Base-by-base conservation (phyloP, 2,113 vertebrate species). In the Chloropsis cyanopogon region DNA sequence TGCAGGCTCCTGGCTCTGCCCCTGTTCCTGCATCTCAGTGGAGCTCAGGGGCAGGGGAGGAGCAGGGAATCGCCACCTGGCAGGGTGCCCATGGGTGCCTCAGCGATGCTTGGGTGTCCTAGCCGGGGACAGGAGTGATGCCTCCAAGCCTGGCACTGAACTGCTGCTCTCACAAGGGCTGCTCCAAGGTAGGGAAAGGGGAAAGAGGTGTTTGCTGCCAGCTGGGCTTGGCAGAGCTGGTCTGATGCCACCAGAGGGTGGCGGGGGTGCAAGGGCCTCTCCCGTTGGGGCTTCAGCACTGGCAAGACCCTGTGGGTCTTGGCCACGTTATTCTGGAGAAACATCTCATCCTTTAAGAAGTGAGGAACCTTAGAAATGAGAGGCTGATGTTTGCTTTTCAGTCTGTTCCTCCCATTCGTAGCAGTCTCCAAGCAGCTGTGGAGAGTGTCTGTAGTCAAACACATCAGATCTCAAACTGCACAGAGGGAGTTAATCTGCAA, bases 381-480 rank as follows among this genome's bases (percentile, higher is more conserved):
- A 64, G 29, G 29, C 33, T 63, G 72, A 25, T 68, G 7, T 60
- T 81, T 50, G 33, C 72, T 76, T 82, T 72, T 31, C 25, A 61
- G 23, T 46, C 41, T 54, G 47, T 61, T 78, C 24, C 25, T 88
- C 25, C 35, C 0, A 0, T 63, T 83, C 0, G 0, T 65, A 23
- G 7, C 1, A 5, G 15, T 75, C 47, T 63, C 44, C 68, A 35
- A 4, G 39, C 26, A 10, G 59, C 82, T 6, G 4, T 33, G 63
- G 24, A 57, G 23, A 23, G 20, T 19, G 39, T 39, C 49, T 92
- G 83, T 22, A 13, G 17, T 29, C 24, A 16, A 65, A 60, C 6
- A 2, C 1, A 1, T 23, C 24, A 3, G 59, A 49, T 49, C 47
- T 12, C 1, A 7, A 42, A 26, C n/a, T 1, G 10, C 0, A 3